Base-by-base conservation (phyloP, 2,888 invertebrate genomes). In the Drosophila flavopinicola region DNA sequence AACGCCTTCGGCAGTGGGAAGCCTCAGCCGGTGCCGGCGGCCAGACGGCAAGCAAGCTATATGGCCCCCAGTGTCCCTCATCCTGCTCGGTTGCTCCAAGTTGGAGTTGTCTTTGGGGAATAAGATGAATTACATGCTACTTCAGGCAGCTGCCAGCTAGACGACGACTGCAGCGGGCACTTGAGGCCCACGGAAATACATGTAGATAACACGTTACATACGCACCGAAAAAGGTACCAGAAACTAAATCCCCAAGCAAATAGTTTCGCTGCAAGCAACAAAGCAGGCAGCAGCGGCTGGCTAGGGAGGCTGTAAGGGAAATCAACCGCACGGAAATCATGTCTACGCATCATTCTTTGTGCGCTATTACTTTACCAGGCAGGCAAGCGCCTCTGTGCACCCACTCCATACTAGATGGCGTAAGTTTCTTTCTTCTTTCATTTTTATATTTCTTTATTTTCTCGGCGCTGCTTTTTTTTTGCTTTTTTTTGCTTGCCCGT, bases 281-380 rank as follows among this genome's bases (percentile, higher is more conserved):
- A 25, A 42, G 42, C 5, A 9, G 29, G 9, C 17, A 42, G 23
- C 15, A 15, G 11, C 6, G 9, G n/a, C 1, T 20, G 29, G 7
- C 1, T 10, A 24, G 9, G 25, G 25, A 3, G 41, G 23, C 29
- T 37, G 41, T 60, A 49, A 47, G 66, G 45, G 73, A 87, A 88
- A 79, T 88, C 85, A 88, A 78, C 83, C 87, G 88, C 79, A 88
- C 77, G 88, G 88, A 85, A 85, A 87, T 85, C 88, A 83, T 85
- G 85, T 88, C 85, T 88, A 88, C 85, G 86, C 88, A 85, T 86
- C 86, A 87, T 85, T 85, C 83, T 87, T 88, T 88, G 73, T 84
- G 65, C 65, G 70, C 85, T 73, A 87, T 76, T 82, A 86, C 88
- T 84, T 66, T 68, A 54, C 63, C 57, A 41, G 39, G 44, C 51